Conservation (phyloP, 2,888 invertebrate genomes). For the Drosophila acutilabella region DNA sequence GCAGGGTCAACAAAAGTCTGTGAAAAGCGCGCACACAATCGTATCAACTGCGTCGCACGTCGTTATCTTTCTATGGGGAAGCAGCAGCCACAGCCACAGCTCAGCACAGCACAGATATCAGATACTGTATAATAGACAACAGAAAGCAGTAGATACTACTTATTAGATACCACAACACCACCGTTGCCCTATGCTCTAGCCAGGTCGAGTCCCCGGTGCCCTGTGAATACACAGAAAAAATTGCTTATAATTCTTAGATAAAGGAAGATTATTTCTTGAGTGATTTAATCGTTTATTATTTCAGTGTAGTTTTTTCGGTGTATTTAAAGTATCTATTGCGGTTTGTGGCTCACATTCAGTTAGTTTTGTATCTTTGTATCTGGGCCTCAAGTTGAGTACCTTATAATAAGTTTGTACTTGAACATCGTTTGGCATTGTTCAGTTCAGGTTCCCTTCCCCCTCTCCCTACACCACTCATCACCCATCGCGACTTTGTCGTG, state of each 20-base stretch:
- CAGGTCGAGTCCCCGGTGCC: too few relatives aligned
- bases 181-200: slow-evolving; percentile 38
- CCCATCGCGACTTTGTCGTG: not conserved
- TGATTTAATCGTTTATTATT: too few relatives aligned
- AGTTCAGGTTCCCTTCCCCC: not conserved
- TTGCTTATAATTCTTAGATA: too few relatives aligned
- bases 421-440: slow-evolving; percentile 47
- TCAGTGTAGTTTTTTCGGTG: too few relatives aligned
- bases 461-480: not conserved
- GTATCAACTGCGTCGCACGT: slow-evolving; percentile 69
- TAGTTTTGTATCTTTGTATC: slow-evolving; percentile 7
- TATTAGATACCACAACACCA: slow-evolving; percentile 15
- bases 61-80: slow-evolving; percentile 59
- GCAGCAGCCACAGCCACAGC: slow-evolving; percentile 18
- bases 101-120: slow-evolving; percentile 41
- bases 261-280: too few relatives aligned
- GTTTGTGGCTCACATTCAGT: slow-evolving; percentile 18
- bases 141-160: slow-evolving; percentile 33
- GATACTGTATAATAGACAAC: slow-evolving; percentile 23
- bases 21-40: slow-evolving; percentile 31
- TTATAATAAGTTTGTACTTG: slow-evolving; percentile 56
- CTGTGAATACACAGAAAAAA: too few relatives aligned
- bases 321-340: slow-evolving; percentile 14
- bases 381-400: slow-evolving; percentile 14
- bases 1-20: slow-evolving; percentile 29